Evolutionary conservation across 2,888 invertebrate species (phyloP).

Genomic region (Mythimna vitellina): DNA sequence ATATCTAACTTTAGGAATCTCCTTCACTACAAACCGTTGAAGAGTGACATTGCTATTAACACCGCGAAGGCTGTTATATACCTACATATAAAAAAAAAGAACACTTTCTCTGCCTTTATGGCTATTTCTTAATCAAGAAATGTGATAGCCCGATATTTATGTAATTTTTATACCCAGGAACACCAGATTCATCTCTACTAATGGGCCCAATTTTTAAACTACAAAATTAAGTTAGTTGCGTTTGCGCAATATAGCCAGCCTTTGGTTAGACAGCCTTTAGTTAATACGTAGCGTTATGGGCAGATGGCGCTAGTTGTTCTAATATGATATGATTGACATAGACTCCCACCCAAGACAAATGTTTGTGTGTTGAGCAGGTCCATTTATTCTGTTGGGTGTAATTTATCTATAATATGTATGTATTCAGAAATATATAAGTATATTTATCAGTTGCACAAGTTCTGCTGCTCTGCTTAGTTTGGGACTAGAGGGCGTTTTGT

Average conservation of each 20-base stretch:
- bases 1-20: not conserved
- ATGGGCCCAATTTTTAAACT: not conserved
- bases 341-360: too few species aligned
- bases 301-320: conserved; percentile 45
- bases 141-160: not conserved
- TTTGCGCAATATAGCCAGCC: not conserved
- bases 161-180: not conserved
- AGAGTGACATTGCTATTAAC: not conserved
- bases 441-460: too few species aligned
- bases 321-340: not conserved
- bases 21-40: not conserved
- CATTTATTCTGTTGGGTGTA: too few species aligned
- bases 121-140: not conserved
- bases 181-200: not conserved
- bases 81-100: not conserved
- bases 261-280: not conserved
- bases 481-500: too few species aligned
- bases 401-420: too few species aligned
- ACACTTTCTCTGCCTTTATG: not conserved
- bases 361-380: too few species aligned
- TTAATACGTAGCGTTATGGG: not conserved
- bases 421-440: too few species aligned
- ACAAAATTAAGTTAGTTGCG: not conserved
- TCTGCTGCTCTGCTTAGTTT: too few species aligned
- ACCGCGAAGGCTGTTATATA: not conserved